A percentile compares a stretch with the other conserved stretches of the same genome.
Conservation (phyloP, 2,888 invertebrate genomes). For the Drosophila mulleri region DNA sequence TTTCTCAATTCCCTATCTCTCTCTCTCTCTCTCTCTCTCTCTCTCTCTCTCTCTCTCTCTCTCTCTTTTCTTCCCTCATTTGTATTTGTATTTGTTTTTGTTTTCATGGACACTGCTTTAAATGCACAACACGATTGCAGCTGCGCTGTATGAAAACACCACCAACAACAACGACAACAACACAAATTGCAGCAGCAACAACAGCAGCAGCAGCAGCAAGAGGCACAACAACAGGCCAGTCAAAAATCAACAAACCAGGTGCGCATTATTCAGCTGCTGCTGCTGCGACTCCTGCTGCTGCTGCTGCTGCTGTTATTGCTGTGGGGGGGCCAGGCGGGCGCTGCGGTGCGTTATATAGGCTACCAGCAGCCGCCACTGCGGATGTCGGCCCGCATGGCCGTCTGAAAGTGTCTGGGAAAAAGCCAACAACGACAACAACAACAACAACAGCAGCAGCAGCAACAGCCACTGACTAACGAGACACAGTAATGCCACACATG, state of each 20-base stretch:
- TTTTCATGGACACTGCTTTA: constrained; percentile 47
- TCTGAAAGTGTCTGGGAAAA: constrained; percentile 59
- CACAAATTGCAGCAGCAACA: constrained; percentile 20
- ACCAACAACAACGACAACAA: constrained; percentile 48
- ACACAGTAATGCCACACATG: constrained; percentile 52
- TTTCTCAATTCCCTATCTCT: too few relatives aligned
- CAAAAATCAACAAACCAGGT: constrained; percentile 79
- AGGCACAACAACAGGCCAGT: constrained; percentile 41
- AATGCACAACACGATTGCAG: constrained; percentile 63
- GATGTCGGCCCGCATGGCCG: constrained; percentile 59
- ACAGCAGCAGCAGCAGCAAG: constrained; percentile 32
- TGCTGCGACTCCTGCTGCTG: not conserved
- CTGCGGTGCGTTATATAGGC: constrained; percentile 4
- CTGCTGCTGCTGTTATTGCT: not conserved
- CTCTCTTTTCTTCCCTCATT: not conserved
- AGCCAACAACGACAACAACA: constrained; percentile 34
- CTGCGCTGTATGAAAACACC: constrained; percentile 45
- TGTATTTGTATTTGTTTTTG: constrained; percentile 4
- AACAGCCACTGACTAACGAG: constrained; percentile 62
- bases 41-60: not conserved
- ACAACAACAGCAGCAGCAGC: constrained; percentile 13
- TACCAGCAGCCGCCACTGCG: constrained; percentile 50
- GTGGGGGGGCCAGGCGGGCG: not conserved
- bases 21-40: too few relatives aligned
- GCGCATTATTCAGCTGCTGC: constrained; percentile 64